Conservation (phyloP, 2,113 vertebrate species). For the Semnornis frantzii region DNA sequence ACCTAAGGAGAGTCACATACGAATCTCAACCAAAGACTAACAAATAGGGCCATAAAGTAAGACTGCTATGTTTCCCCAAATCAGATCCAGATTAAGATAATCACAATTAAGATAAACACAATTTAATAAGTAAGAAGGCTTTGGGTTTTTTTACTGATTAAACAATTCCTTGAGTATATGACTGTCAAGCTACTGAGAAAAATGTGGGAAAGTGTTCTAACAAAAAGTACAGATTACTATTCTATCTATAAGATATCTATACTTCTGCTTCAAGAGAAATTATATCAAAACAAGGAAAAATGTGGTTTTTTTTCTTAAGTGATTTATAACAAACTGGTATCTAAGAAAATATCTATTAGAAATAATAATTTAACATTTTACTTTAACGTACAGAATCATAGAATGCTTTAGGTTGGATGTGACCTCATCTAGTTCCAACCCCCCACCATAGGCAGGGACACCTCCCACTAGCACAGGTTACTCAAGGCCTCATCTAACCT, state of each 20-base stretch:
- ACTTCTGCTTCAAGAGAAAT: not conserved
- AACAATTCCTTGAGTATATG: not conserved
- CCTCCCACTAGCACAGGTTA: no score
- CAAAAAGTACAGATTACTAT: not conserved
- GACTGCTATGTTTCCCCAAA: not conserved
- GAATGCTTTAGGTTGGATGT: no score
- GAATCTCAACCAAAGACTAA: not conserved
- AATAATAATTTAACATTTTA: not conserved
- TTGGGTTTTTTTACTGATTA: not conserved
- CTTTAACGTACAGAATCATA: not conserved
- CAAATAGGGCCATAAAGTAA: not conserved
- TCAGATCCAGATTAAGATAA: not conserved
- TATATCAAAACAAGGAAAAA: not conserved
- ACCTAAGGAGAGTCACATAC: not conserved
- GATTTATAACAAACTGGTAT: not conserved
- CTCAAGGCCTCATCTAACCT: no score
- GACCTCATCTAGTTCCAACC: no score
- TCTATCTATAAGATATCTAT: not conserved
- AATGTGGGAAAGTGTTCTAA: not conserved
- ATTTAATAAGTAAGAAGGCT: not conserved
- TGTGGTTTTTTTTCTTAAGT: not conserved
- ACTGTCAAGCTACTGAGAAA: not conserved
- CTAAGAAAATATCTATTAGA: not conserved
- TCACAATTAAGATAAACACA: no score
- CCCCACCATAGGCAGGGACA: no score